These are phyloP conservation scores for Galeruca laticollis DNA, from an alignment of 2,888 invertebrate genomes.

Conservation along the genomic window DNA sequence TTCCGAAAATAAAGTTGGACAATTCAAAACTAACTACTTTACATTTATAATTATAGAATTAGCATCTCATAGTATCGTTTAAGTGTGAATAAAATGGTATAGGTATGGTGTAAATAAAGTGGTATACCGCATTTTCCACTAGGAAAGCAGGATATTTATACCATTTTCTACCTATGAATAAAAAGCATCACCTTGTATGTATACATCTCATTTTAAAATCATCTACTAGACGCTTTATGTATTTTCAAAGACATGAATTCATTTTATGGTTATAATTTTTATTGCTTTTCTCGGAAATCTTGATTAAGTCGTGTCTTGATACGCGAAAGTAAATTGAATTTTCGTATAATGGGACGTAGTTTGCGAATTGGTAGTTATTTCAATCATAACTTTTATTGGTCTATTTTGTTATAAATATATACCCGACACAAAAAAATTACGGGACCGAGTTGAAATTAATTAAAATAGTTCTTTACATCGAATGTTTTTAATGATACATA, in stretches of 20 bases:
- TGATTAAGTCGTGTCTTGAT: conserved; percentile 18
- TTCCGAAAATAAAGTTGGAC: too few relatives aligned
- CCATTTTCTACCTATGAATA: background rate
- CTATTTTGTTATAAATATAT: conserved; percentile 8
- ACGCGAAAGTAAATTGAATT: conserved; percentile 14
- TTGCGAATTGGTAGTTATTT: background rate
- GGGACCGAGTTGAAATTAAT: background rate
- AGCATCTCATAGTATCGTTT: too few relatives aligned
- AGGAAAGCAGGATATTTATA: too few relatives aligned
- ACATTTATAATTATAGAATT: too few relatives aligned
- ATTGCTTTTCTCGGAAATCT: conserved; percentile 16
- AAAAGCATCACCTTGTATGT: conserved; percentile 14
- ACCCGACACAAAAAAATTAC: background rate
- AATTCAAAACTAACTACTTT: too few relatives aligned
- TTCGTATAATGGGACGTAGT: background rate
- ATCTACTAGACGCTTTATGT: conserved; percentile 8
- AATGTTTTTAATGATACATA: too few relatives aligned
- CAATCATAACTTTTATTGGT: background rate
- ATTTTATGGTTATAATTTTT: conserved; percentile 18
- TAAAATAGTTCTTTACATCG: background rate
- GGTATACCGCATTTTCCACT: too few relatives aligned
- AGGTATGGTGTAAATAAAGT: too few relatives aligned
- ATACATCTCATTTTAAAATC: conserved; percentile 5
- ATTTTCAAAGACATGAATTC: conserved; percentile 5
- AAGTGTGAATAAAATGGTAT: too few relatives aligned